Conservation (phyloP, 2,888 invertebrate genomes). For the Cosmia trapezina region DNA sequence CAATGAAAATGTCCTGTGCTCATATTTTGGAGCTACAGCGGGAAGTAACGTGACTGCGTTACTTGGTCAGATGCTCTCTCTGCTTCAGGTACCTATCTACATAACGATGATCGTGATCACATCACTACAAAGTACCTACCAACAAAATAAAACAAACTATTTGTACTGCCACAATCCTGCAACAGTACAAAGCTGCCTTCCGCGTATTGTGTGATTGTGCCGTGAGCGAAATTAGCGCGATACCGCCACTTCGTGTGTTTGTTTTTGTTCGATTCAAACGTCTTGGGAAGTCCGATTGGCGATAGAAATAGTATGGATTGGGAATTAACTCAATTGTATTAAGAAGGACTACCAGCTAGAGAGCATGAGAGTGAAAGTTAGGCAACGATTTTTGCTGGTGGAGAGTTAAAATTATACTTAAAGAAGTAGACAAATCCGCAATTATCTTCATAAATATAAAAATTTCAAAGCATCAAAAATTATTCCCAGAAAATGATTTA, state of each 20-base stretch:
- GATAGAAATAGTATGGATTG: constrained; percentile 60
- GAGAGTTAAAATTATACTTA: background rate
- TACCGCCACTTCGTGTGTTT: constrained; percentile 74
- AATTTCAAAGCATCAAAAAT: background rate
- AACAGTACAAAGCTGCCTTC: constrained; percentile 73
- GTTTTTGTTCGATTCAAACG: constrained; percentile 76
- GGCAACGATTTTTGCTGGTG: background rate
- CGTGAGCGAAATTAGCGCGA: constrained; percentile 80
- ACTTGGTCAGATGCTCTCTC: background rate
- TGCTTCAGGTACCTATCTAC: background rate
- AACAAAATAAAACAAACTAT: constrained; percentile 34
- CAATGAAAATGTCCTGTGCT: background rate
- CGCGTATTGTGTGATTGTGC: constrained; percentile 83
- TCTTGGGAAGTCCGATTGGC: constrained; percentile 80
- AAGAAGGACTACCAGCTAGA: background rate
- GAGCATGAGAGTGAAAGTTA: background rate
- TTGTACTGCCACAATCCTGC: constrained; percentile 37
- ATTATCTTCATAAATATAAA: background rate
- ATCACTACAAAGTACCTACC: constrained; percentile 16
- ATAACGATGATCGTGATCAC: constrained; percentile 6
- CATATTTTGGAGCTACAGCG: background rate
- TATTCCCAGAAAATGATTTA: background rate
- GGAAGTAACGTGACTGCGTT: background rate
- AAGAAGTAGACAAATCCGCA: background rate
- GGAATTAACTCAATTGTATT: background rate